Conservation (phyloP, 2,888 invertebrate species). For the Drosophila heteroneura region DNA sequence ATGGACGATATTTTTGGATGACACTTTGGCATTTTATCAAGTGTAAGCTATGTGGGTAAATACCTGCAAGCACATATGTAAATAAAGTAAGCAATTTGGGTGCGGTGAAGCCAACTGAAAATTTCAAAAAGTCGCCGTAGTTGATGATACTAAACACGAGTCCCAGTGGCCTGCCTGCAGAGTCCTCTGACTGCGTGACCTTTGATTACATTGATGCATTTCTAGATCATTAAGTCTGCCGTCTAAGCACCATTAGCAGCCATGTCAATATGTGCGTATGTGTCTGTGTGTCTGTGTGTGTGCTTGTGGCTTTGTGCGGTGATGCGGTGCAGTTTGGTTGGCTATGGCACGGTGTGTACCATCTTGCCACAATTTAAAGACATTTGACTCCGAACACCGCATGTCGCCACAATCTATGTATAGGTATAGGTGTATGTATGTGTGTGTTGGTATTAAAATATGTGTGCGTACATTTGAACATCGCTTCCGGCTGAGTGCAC, state of each 20-base stretch:
- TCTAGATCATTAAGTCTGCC: slow-evolving; percentile 76
- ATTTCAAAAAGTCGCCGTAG: slow-evolving; percentile 28
- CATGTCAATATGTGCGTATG: slow-evolving; percentile 28
- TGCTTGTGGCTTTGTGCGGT: slow-evolving; percentile 4
- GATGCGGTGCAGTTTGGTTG: slow-evolving; percentile 5
- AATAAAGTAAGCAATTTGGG: slow-evolving; percentile 69
- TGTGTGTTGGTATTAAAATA: slow-evolving; percentile 16
- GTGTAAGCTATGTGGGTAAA: neutral
- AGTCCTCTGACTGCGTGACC: slow-evolving; percentile 48
- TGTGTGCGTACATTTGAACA: slow-evolving; percentile 38
- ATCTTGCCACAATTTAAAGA: slow-evolving; percentile 53
- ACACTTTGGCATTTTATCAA: neutral
- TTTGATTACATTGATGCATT: slow-evolving; percentile 78
- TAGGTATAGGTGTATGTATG: slow-evolving; percentile 4
- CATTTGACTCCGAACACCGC: slow-evolving; percentile 31
- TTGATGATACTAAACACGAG: neutral
- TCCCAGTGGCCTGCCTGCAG: neutral
- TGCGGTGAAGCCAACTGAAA: slow-evolving; percentile 58
- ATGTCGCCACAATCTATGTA: slow-evolving; percentile 28
- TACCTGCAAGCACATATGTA: slow-evolving; percentile 13
- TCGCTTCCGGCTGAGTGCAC: slow-evolving; percentile 74
- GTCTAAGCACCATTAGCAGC: slow-evolving; percentile 71
- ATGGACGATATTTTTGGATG: slow-evolving; percentile 32
- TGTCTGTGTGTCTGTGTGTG: neutral
- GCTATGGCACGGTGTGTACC: slow-evolving; percentile 9